Evolutionary conservation across 2,113 vertebrate species (phyloP), one percentile per base, ranked within the genome.

Genomic region (Ailuropoda melanoleuca): DNA sequence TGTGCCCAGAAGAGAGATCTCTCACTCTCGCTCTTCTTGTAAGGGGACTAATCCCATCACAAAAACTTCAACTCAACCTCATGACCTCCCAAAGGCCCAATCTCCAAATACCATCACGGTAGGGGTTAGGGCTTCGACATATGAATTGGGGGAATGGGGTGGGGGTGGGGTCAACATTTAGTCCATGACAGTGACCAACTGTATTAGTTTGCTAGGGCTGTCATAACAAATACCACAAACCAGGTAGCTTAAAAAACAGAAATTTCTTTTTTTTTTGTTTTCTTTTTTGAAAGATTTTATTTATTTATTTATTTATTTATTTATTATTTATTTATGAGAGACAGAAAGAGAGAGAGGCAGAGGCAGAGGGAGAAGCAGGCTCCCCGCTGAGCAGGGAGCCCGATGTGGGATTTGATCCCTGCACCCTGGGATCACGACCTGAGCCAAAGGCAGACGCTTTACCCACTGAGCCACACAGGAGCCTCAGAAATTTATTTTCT

Each of bases 41-140:
- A 90, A 81, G 62, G 81, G 50, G n/a, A 64, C 18, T 26, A 80
- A 89, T 89, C 70, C 64, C 72, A 91, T 55, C 31, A n/a, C 62
- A 46, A 87, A 53, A 84, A 94, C 31, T 23, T 94, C 64, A 55
- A 55, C 39, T 96, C 78, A 93, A 72, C 56, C 66, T 93, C 75
- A 83, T 95, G 21, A 84, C 12, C 18, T 95, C 77, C 64, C 83
- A 96, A 92, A 56, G 34, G 46, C 50, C 23, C 26, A 56, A 86
- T 53, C 37, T 95, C 72, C 74, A 93, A 81, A 88, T 34, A 75
- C 70, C 39, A 85, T 39, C 64, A 91, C 43, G 55, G 24, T 75
- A n/a, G 24, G 43, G 18, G 18, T 75, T 43, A 70, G 17, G 17
- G 3, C 39, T 96, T 92, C 88, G 34, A 86, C 48, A 89, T 81